Percentiles rank a stretch among this genome's conserved stretches.
Evolutionary conservation across 1,140 invertebrate species (phyloP).

Genomic region (Gryllus bimaculatus): DNA sequence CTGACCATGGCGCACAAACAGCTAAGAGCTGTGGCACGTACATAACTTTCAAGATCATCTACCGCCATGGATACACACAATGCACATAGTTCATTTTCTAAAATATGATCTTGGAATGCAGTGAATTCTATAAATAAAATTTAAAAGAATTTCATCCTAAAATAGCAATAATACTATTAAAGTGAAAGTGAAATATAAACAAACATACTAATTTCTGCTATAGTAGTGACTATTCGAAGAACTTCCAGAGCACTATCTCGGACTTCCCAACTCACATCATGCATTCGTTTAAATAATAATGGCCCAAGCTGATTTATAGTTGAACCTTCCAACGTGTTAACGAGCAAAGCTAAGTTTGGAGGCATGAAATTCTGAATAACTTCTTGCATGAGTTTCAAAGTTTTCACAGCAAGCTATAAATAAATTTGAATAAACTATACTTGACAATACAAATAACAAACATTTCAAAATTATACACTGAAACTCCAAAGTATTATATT

Average conservation of each 20-base stretch:
- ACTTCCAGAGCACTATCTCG: constrained; percentile 62
- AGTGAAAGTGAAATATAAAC: neutral
- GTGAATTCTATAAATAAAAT: constrained; percentile 51
- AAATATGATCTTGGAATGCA: constrained; percentile 59
- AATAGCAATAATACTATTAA: neutral
- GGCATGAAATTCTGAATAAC: constrained; percentile 63
- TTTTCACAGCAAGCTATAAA: constrained; percentile 52
- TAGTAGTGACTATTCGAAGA: constrained; percentile 51
- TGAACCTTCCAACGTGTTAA: constrained; percentile 51
- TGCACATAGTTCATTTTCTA: constrained; percentile 52
- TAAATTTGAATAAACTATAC: neutral
- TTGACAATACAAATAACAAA: neutral
- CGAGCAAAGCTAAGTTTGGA: constrained; percentile 58
- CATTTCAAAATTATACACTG: neutral
- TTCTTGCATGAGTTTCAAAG: constrained; percentile 53
- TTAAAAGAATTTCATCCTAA: neutral
- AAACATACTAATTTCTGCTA: constrained; percentile 56
- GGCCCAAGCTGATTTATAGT: constrained; percentile 51
- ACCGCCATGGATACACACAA: constrained; percentile 51
- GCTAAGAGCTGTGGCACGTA: constrained; percentile 57
- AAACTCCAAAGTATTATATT: neutral
- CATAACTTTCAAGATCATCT: constrained; percentile 59
- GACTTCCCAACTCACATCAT: constrained; percentile 63
- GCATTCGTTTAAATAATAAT: constrained; percentile 55
- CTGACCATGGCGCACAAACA: constrained; percentile 55